phyloP scores from a whole-genome alignment of 2,888 invertebrate genomes.

The Synergus gifuensis region DNA sequence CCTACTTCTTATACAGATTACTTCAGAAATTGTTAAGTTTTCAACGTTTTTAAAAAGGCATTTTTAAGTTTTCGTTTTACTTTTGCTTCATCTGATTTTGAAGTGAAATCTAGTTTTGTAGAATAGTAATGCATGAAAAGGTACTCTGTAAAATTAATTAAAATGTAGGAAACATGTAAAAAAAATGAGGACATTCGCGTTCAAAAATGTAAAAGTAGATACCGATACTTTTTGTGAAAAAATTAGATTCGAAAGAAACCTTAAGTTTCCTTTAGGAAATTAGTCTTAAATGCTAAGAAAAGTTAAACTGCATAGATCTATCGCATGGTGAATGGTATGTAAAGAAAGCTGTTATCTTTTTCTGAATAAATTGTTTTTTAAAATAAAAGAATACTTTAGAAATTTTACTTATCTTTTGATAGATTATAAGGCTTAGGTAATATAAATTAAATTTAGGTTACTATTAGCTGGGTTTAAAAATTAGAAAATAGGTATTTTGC shows the following conservation, averaged over 20 bases:
- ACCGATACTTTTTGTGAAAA: conserved; percentile 5
- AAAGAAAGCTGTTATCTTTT: conserved; percentile 32
- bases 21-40: neutral
- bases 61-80: neutral
- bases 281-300: conserved; percentile 7
- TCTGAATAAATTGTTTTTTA: conserved; percentile 37
- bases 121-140: neutral
- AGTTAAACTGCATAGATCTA: conserved; percentile 25
- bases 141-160: conserved; percentile 28
- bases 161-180: conserved; percentile 30
- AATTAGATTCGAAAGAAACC: conserved; percentile 27
- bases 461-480: no score
- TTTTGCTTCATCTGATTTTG: conserved; percentile 14
- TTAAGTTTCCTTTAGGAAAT: conserved; percentile 23
- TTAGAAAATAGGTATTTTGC: no score
- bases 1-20: neutral
- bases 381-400: neutral
- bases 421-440: no score
- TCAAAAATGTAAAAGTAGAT: conserved; percentile 7
- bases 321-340: conserved; percentile 23
- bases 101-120: neutral
- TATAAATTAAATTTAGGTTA: no score
- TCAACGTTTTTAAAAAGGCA: neutral
- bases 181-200: neutral
- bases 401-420: neutral